Base-by-base conservation (phyloP, 1,140 invertebrate species). In the Paramacrobiotus metropolitanus region DNA sequence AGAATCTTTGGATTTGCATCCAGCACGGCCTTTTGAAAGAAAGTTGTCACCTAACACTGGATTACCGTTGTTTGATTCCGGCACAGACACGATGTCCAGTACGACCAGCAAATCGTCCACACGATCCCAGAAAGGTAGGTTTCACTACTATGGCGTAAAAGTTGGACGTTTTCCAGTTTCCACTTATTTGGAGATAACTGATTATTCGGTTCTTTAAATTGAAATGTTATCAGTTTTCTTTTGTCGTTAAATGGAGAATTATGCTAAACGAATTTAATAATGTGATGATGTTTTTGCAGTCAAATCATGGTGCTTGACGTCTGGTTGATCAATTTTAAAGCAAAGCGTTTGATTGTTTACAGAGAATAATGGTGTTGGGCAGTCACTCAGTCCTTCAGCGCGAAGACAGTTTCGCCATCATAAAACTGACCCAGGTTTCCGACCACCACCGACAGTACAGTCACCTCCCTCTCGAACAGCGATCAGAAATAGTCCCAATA, bases 301-400 rank as follows among this genome's bases (percentile, higher is more conserved):
- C n/a, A n/a, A n/a, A n/a, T n/a, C n/a, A n/a, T n/a, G n/a, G n/a
- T n/a, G n/a, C n/a, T n/a, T n/a, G n/a, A n/a, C n/a, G n/a, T n/a
- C n/a, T n/a, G n/a, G n/a, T n/a, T n/a, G n/a, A n/a, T n/a, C n/a
- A n/a, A n/a, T n/a, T n/a, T n/a, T n/a, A n/a, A n/a, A n/a, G n/a
- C n/a, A n/a, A n/a, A n/a, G n/a, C n/a, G n/a, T n/a, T 45, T 55
- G 20, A 40, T 59, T 20, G 29, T 59, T 2, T 40, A 44, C 1
- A 62, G 45, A 34, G 59, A 62, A 44, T 62, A 59, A 29, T 55
- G 60, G 60, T 59, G 60, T n/a, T 62, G n/a, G 34, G 29, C 29
- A 29, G 21, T 31, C 2, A 24, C 21, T 18, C 21, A 62, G 3
- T 60, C 45, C 31, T 55, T 55, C 20, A 44, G 60, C 28, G 15